Evolutionary conservation across 2,797 vertebrate species (phyloP).

Genomic region (Poecilia picta): DNA sequence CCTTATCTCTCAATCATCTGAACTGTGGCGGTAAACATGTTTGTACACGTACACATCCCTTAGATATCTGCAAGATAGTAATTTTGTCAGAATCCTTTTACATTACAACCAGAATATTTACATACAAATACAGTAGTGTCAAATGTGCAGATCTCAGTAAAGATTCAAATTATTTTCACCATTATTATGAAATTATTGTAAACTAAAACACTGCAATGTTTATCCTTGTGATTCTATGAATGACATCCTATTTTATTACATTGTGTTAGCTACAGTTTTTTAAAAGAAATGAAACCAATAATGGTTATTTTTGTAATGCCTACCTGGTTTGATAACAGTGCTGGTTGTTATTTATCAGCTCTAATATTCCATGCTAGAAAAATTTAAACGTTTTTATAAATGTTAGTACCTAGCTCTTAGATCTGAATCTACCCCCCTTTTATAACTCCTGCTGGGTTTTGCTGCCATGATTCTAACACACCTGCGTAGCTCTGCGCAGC

Average conservation of each 20-base stretch:
- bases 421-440: background rate
- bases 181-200: background rate
- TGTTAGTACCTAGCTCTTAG: background rate
- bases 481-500: no score
- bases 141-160: background rate
- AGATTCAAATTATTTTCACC: background rate
- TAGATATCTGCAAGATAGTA: no score
- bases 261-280: background rate
- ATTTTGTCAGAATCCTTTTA: no score
- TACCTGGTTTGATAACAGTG: background rate
- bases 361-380: background rate
- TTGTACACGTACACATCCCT: no score
- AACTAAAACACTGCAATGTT: background rate
- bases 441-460: background rate
- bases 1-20: no score
- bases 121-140: background rate
- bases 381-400: background rate
- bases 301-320: background rate
- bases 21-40: no score
- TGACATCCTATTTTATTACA: background rate
- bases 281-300: background rate
- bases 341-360: background rate
- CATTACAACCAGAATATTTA: no score
- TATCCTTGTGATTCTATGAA: background rate
- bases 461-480: no score